Conservation (phyloP, 2,888 invertebrate genomes). For the Nephrotoma appendiculata region DNA sequence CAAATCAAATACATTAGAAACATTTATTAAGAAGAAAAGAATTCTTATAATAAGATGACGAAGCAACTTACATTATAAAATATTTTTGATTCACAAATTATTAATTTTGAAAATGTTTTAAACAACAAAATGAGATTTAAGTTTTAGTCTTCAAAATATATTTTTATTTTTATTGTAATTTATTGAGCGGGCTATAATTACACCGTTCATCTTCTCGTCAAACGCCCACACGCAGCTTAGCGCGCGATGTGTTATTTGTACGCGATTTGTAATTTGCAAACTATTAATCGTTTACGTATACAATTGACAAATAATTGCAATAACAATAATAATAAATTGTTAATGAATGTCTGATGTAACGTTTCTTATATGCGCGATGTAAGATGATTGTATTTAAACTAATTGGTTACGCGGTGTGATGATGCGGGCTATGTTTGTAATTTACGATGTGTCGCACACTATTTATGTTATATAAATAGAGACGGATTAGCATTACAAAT, state of each 20-base stretch:
- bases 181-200: neutral
- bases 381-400: neutral
- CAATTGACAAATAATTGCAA: neutral
- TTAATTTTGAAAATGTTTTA: neutral
- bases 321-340: neutral
- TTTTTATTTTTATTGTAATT: neutral
- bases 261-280: neutral
- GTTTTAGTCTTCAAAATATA: neutral
- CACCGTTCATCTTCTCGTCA: neutral
- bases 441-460: neutral
- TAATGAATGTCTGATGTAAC: neutral
- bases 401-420: neutral
- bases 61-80: neutral
- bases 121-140: neutral
- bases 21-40: neutral
- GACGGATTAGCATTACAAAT: neutral
- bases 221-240: neutral
- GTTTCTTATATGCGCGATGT: neutral
- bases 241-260: neutral
- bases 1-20: neutral
- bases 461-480: neutral
- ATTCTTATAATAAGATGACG: neutral
- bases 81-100: neutral
- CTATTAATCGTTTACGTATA: neutral
- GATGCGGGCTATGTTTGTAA: neutral